A percentile compares a stretch with the other conserved stretches of the same genome.
These are phyloP conservation scores for Cydia fagiglandana DNA, from an alignment of 1,140 invertebrate species.

Conservation along the genomic window DNA sequence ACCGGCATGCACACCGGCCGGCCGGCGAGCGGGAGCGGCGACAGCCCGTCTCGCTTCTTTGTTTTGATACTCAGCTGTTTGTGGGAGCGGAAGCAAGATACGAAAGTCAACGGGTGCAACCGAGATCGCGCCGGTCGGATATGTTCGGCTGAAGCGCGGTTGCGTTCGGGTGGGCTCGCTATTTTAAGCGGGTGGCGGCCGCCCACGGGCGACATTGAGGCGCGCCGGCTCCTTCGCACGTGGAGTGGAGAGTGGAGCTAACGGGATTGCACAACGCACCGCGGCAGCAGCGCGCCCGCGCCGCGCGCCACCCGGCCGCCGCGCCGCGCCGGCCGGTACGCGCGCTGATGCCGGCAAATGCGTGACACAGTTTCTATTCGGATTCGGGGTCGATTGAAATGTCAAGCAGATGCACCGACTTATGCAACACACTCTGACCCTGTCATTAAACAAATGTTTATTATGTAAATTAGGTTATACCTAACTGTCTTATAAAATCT, in stretches of 20 bases:
- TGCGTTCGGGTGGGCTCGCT: slow-evolving; percentile 58
- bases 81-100: slow-evolving; percentile 49
- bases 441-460: slow-evolving; percentile 43
- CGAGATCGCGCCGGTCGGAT: slow-evolving; percentile 47
- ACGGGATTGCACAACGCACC: slow-evolving; percentile 76
- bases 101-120: slow-evolving; percentile 44
- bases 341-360: slow-evolving; percentile 56
- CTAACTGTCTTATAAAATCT: not conserved
- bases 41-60: slow-evolving; percentile 75
- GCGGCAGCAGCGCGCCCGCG: slow-evolving; percentile 35
- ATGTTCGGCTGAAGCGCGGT: slow-evolving; percentile 41
- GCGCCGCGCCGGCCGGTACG: slow-evolving; percentile 47
- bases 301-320: slow-evolving; percentile 42
- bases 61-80: slow-evolving; percentile 81
- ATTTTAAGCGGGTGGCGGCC: slow-evolving; percentile 62
- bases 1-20: slow-evolving; percentile 66
- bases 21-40: slow-evolving; percentile 75
- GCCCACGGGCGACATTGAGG: slow-evolving; percentile 72
- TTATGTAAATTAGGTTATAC: not conserved
- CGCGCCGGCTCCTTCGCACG: slow-evolving; percentile 68
- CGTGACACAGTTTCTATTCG: slow-evolving; percentile 79
- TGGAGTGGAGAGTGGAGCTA: slow-evolving; percentile 59
- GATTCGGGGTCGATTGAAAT: slow-evolving; percentile 79
- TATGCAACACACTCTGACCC: slow-evolving; percentile 73
- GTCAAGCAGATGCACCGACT: slow-evolving; percentile 78